These are phyloP conservation scores for Colletes latitarsis DNA, from an alignment of 1,140 invertebrate genomes.

Conservation along the genomic window DNA sequence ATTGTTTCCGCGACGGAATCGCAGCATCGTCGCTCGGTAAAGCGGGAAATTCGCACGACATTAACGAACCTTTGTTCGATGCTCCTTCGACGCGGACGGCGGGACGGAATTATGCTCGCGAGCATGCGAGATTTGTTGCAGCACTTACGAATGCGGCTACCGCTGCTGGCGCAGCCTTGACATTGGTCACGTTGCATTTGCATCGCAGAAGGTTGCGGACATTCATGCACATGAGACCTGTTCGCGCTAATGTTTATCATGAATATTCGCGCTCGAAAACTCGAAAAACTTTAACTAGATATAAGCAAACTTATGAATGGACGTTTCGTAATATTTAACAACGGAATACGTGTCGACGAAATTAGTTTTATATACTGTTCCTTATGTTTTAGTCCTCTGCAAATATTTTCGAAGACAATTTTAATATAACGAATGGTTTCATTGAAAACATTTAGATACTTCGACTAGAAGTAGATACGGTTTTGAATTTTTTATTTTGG, in stretches of 20 bases:
- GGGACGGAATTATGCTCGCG: slow-evolving; percentile 20
- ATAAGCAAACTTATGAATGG: not conserved
- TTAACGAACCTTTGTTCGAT: slow-evolving; percentile 46
- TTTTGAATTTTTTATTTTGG: too few relatives aligned
- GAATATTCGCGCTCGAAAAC: slow-evolving; percentile 10
- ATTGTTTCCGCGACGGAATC: not conserved
- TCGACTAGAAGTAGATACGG: too few relatives aligned
- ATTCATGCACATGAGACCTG: slow-evolving; percentile 37
- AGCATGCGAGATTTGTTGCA: slow-evolving; percentile 55
- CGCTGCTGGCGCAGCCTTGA: slow-evolving; percentile 59
- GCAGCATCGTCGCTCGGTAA: not conserved
- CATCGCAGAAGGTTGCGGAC: slow-evolving; percentile 59
- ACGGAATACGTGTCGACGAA: too few relatives aligned
- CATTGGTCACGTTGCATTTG: slow-evolving; percentile 68
- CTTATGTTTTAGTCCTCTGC: too few relatives aligned
- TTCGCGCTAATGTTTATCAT: slow-evolving; percentile 47
- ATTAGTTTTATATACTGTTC: too few relatives aligned
- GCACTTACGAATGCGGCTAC: slow-evolving; percentile 43
- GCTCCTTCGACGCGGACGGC: slow-evolving; percentile 20
- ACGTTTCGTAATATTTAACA: too few relatives aligned
- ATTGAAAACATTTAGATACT: too few relatives aligned
- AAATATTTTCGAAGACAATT: too few relatives aligned
- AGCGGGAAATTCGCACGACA: slow-evolving; percentile 34
- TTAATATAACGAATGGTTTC: too few relatives aligned
- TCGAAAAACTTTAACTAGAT: not conserved